Percentiles rank a stretch among this genome's conserved stretches.
Evolutionary conservation across 2,888 invertebrate genomes (phyloP).

Genomic region (Limenitis camilla): DNA sequence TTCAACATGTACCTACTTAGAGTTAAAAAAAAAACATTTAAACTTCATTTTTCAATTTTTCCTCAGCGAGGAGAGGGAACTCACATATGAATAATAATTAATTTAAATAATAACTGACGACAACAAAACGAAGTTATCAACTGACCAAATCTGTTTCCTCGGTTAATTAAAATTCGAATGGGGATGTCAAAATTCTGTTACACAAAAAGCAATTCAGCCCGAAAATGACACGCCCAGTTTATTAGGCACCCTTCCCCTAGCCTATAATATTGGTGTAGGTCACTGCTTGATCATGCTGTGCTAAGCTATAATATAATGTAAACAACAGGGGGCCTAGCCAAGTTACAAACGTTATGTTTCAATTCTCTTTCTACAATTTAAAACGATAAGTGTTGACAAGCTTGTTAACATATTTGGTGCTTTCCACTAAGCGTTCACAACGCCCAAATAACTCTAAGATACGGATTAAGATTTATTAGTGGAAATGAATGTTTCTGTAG

Average conservation of each 20-base stretch:
- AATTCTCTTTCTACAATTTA: no score
- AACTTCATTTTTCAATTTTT: no score
- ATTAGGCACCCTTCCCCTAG: constrained; percentile 31
- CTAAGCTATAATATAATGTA: constrained; percentile 21
- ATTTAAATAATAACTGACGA: constrained; percentile 5
- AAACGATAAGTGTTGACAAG: no score
- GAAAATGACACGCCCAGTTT: constrained; percentile 29
- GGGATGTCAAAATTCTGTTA: constrained; percentile 27
- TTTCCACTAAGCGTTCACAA: no score
- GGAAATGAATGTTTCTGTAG: no score
- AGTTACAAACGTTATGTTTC: not conserved
- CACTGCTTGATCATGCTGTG: constrained; percentile 12
- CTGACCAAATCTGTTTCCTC: constrained; percentile 23
- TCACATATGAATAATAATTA: not conserved
- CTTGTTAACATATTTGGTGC: no score
- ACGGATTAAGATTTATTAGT: no score
- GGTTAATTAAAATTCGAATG: constrained; percentile 27
- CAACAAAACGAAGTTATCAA: constrained; percentile 16
- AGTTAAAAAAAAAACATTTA: no score
- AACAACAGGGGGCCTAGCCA: not conserved
- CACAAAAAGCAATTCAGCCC: constrained; percentile 27
- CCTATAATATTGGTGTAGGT: constrained; percentile 14
- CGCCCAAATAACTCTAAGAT: no score
- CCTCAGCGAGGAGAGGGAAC: no score
- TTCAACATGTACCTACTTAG: no score